Evolutionary conservation across 2,888 invertebrate genomes (phyloP), one percentile per base, ranked within the genome.

Genomic region (Calameuta filiformis): DNA sequence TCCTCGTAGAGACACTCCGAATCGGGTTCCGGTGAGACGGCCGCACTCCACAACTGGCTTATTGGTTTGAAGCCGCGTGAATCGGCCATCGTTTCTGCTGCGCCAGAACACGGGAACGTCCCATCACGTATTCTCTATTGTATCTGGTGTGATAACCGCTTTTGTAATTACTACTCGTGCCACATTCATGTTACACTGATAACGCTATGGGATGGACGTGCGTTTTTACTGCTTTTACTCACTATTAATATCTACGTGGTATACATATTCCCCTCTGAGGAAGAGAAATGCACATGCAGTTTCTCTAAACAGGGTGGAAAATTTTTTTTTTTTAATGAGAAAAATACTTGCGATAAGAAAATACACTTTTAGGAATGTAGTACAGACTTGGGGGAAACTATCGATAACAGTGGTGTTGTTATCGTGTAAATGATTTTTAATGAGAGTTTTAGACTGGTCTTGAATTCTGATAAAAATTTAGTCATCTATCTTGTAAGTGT

Each of bases 1-100:
- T 91, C 91, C 85, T 91, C 91, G 90, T 91, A 91, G 79, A 91
- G 88, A 83, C 91, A 91, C 90, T 91, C 91, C 79, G 91, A 90
- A 84, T 91, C 91, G 30, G 87, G 90, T 85, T 91, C 91, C 85
- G 89, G 87, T 85, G 90, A 87, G 81, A 86, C 88, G 82, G 87
- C 85, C 78, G 88, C 89, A 86, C 88, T 90, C 91, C 90, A 91
- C 88, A 90, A 86, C 85, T 90, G 90, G 84, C 89, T 91, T 91
- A 91, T 91, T 90, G 91, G 91, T 87, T 89, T 89, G 88, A 91
- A 91, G 89, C 90, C 89, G 87, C 90, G 90, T 87, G 89, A 87
- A 86, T 91, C 91, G 89, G 90, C 90, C 91, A 91, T 91, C 87
- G 88, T 91, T 87, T 84, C 87, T 87, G 88, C 88, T 89, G 81